These are phyloP conservation scores for Periphyllus acericola DNA, from an alignment of 2,888 invertebrate species.

Conservation along the genomic window DNA sequence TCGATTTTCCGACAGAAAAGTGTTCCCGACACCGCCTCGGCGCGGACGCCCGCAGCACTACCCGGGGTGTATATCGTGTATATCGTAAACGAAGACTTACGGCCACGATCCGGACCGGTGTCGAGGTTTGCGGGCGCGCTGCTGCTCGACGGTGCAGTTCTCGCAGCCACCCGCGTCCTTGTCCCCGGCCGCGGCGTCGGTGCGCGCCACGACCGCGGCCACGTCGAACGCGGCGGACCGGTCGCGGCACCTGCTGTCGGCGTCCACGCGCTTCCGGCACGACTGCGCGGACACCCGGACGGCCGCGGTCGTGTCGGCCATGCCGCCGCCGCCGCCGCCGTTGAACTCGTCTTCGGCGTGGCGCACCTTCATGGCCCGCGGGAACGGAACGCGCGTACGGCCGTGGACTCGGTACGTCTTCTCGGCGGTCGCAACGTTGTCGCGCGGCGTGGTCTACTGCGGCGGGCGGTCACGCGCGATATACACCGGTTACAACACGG, in stretches of 20 bases:
- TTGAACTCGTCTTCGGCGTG: slow-evolving; percentile 43
- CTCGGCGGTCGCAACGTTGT: no score
- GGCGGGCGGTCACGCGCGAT: neutral
- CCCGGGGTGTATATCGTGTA: no score
- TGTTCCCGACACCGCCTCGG: no score
- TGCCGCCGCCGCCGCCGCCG: slow-evolving; percentile 53
- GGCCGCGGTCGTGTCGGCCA: slow-evolving; percentile 41
- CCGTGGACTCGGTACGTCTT: no score
- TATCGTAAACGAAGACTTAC: slow-evolving; percentile 73
- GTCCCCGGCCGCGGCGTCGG: neutral
- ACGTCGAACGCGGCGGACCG: neutral
- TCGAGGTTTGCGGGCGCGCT: slow-evolving; percentile 47
- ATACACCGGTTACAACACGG: no score
- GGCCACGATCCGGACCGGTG: slow-evolving; percentile 68
- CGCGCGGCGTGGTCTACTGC: no score
- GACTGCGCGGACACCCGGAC: slow-evolving; percentile 12
- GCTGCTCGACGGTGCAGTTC: slow-evolving; percentile 39
- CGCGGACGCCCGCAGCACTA: no score
- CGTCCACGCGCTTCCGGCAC: slow-evolving; percentile 20
- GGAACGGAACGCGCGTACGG: neutral
- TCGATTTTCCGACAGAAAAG: no score
- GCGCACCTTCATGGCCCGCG: slow-evolving; percentile 34
- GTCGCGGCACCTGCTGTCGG: neutral
- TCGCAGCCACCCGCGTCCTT: neutral
- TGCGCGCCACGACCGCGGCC: slow-evolving; percentile 4